Conservation (phyloP, 2,113 vertebrate species). For the Arothron firmamentum region DNA sequence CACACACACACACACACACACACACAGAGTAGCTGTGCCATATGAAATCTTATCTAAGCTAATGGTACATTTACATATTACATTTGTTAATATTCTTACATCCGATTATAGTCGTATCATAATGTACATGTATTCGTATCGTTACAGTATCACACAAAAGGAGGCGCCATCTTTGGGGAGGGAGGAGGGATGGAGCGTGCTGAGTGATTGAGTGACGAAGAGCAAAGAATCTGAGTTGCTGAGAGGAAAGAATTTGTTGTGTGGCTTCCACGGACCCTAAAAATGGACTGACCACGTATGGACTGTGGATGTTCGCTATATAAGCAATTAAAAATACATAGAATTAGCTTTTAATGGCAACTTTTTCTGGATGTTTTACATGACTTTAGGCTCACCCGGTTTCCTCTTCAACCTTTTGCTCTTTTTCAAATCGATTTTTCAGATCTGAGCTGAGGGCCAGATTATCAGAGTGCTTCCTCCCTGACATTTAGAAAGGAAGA, state of each 20-base stretch:
- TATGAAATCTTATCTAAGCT: conserved; percentile 66
- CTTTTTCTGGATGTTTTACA: background rate
- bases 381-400: background rate
- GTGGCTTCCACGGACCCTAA: too few species aligned
- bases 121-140: conserved; percentile 61
- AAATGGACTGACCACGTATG: too few species aligned
- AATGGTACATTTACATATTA: conserved; percentile 67
- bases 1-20: conserved; percentile 20
- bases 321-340: too few species aligned
- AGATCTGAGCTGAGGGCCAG: conserved; percentile 49
- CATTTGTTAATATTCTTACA: conserved; percentile 65
- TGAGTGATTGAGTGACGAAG: conserved; percentile 13
- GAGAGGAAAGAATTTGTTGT: conserved; percentile 5
- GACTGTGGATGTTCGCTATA: too few species aligned
- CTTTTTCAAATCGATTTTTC: conserved; percentile 52
- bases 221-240: conserved; percentile 17
- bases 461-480: conserved; percentile 65
- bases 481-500: conserved; percentile 63
- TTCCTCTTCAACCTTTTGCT: conserved; percentile 45
- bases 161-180: conserved; percentile 4
- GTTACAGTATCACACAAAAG: conserved; percentile 47
- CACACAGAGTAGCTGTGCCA: conserved; percentile 53
- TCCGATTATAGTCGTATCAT: conserved; percentile 59
- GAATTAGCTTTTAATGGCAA: too few species aligned
- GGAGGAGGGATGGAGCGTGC: conserved; percentile 31